phyloP scores from a whole-genome alignment of 2,888 invertebrate species.

The Entomobrya proxima region DNA sequence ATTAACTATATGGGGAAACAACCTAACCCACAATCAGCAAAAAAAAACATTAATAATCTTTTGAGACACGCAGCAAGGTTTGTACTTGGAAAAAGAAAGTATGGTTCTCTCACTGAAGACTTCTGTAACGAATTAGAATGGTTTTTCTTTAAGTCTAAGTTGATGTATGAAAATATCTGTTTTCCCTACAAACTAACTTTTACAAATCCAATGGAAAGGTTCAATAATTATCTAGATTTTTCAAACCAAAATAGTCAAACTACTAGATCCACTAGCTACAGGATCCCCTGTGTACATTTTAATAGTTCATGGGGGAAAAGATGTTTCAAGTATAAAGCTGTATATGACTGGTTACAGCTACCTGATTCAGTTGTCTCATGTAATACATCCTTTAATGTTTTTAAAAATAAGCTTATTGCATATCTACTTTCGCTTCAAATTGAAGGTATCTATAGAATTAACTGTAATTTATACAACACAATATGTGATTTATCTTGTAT shows the following conservation, averaged over 20 bases:
- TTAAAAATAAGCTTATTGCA: not conserved
- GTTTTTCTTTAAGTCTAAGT: not conserved
- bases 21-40: too few species aligned
- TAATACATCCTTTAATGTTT: too few species aligned
- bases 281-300: not conserved
- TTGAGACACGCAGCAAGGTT: slow-evolving; percentile 24
- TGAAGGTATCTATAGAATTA: not conserved
- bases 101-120: not conserved
- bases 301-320: not conserved
- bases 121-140: not conserved
- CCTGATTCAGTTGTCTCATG: too few species aligned
- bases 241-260: not conserved
- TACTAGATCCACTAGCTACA: not conserved
- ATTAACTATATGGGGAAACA: too few species aligned
- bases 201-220: not conserved
- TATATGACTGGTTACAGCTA: too few species aligned
- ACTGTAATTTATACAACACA: too few species aligned
- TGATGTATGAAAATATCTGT: not conserved
- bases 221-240: not conserved
- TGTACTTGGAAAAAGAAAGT: not conserved
- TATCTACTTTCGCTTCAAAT: not conserved
- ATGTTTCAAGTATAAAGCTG: too few species aligned
- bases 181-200: not conserved
- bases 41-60: slow-evolving; percentile 26
- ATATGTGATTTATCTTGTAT: not conserved